Evolutionary conservation across 1,140 invertebrate species (phyloP), one percentile per base, ranked within the genome.

Genomic region (Rhagoletis zephyria): DNA sequence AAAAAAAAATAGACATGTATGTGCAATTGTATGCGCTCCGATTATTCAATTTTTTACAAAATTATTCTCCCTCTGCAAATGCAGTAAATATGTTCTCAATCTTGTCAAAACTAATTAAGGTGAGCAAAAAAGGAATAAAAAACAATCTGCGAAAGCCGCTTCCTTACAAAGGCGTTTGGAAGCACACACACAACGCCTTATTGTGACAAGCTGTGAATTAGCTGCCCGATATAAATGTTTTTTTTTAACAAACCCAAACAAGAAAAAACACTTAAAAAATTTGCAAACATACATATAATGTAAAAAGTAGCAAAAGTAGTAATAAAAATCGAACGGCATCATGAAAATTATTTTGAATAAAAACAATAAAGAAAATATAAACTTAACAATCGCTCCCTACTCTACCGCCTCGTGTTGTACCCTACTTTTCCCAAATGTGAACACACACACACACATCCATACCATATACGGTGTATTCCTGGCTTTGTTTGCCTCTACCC

Each of bases 121-220:
- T 85, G 59, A 63, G 85, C 85, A 85, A 63, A 7, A 63, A 85
- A 63, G 59, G 63, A 85, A 51, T 81, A 74, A 74, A 74, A 74
- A 74, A 74, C 14, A 30, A 30, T n/a, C 51, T 4, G 9, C 12
- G 60, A 45, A 45, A 85, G 12, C 60, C n/a, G 30, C 51, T 12
- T 9, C 5, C 4, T 2, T 4, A 51, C 2, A 30, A 81, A 42
- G 19, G 30, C 30, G 30, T 30, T 30, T 0, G 30, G 3, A 86
- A 85, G 42, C 42, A 59, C 42, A 12, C 42, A 86, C 30, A 86
- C 30, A 67, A 56, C 60, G 86, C 86, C 86, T 67, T 87, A 64
- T 87, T 87, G 86, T 87, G 86, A 87, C 86, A 87, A 87, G 16
- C 63, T 67, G 30, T 42, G 60, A 63, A 85, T 61, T 48, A 63